phyloP scores from a whole-genome alignment of 2,113 vertebrate genomes.

The Polypterus bichir region DNA sequence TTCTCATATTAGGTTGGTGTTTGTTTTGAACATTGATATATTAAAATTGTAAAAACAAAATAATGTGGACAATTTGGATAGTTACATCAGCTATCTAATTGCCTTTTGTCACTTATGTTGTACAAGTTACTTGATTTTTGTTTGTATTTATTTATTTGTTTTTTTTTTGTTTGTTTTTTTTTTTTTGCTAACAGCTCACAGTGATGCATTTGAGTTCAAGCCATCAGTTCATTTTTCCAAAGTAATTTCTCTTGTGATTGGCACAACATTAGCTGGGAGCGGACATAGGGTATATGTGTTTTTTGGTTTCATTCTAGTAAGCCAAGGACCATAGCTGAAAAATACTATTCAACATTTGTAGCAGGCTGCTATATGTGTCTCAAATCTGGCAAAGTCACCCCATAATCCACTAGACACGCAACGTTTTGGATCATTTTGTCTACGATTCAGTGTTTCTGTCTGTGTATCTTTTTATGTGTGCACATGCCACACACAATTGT shows the following conservation, averaged over 20 bases:
- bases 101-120: neutral
- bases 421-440: constrained; percentile 1
- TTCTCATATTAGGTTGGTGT: neutral
- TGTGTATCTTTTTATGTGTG: constrained; percentile 12
- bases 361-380: constrained; percentile 1
- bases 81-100: constrained; percentile 10
- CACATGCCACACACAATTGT: too few species aligned
- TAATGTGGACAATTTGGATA: neutral
- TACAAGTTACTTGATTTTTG: neutral
- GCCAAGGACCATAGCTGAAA: neutral
- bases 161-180: neutral
- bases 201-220: neutral
- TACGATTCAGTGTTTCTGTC: neutral
- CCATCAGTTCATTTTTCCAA: neutral
- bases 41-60: constrained; percentile 2
- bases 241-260: neutral
- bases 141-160: neutral
- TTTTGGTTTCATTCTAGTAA: constrained; percentile 6
- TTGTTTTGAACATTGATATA: constrained; percentile 6
- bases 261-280: constrained; percentile 5
- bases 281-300: neutral
- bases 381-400: neutral
- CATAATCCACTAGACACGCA: constrained; percentile 2
- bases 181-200: neutral
- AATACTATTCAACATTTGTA: constrained; percentile 7